Conservation (phyloP, 1,140 invertebrate species). For the Asbolus verrucosus region DNA sequence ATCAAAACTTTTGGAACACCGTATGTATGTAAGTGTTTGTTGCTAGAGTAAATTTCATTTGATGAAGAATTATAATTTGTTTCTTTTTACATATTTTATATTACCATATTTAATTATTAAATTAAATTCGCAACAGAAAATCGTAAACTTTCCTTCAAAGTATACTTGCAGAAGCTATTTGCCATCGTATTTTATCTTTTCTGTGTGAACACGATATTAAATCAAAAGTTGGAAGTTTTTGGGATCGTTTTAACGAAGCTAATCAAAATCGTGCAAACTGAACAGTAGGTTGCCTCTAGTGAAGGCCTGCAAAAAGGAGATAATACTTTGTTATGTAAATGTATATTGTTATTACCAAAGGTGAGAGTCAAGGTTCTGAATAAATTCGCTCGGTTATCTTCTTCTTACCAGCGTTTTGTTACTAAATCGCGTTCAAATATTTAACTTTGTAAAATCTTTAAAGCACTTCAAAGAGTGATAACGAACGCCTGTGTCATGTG, state of each 20-base stretch:
- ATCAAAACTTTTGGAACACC: no score
- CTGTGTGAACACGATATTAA: conserved; percentile 14
- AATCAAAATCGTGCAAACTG: conserved; percentile 48
- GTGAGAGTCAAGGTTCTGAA: conserved; percentile 52
- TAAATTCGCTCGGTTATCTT: conserved; percentile 51
- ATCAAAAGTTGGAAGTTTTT: conserved; percentile 47
- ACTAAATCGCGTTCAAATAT: conserved; percentile 47
- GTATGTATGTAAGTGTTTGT: no score
- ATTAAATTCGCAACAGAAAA: no score
- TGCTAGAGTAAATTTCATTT: no score
- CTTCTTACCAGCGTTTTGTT: conserved; percentile 48
- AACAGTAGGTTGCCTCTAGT: conserved; percentile 13
- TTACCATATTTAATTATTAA: no score
- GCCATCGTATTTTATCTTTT: no score
- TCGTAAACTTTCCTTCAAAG: no score
- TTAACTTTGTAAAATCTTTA: conserved; percentile 52
- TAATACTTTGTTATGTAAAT: conserved; percentile 53
- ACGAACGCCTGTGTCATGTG: conserved; percentile 19
- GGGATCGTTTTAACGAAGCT: conserved; percentile 41
- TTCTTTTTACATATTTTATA: no score
- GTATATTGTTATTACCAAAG: conserved; percentile 51
- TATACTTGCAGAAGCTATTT: no score
- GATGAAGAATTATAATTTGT: no score
- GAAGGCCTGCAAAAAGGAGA: conserved; percentile 49
- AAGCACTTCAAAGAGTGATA: conserved; percentile 42